Base-by-base conservation (phyloP, 1,140 invertebrate species). In the Drosophila teissieri region DNA sequence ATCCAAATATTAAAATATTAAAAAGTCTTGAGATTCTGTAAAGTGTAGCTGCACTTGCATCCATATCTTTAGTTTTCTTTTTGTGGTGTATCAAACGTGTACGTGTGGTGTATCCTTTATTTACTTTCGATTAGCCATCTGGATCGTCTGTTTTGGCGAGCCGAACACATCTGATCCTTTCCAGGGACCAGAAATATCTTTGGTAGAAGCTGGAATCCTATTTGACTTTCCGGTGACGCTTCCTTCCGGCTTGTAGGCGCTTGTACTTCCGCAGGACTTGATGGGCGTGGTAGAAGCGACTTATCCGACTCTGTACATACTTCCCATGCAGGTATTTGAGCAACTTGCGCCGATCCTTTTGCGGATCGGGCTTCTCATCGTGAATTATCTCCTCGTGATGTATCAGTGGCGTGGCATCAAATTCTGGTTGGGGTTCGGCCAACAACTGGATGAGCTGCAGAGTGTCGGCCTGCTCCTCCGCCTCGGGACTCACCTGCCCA, bases 21-120 rank as follows among this genome's bases (percentile, higher is more conserved):
- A 19, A 78, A 88, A 88, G 84, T 88, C 84, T 88, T 84, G 84
- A 88, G 84, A 88, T 88, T 88, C 84, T 83, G 48, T 89, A 74
- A 89, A 73, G 72, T 67, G 51, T 77, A 68, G 67, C 22, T 67
- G 60, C 55, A 34, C 64, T 17, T 62, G 14, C 69, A 60, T 62
- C 31, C 63, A 52, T 55, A 17, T 65, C 19, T 37, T 3, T 55
- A n/a, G 61, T n/a, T 37, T 3, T 60, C n/a, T 58, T 11, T 60
- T 45, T 80, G 46, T 80, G 63, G 56, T 88, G 69, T 80, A 45
- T 52, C 54, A 78, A 51, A 27, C 2, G 31, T 31, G 44, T 72
- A 40, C 62, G 57, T 51, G 51, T 80, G 63, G 60, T 88, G 69
- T 80, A 37, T 56, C 54, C 75, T 37, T 58, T 65, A 67, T 63